phyloP scores from a whole-genome alignment of 2,797 vertebrate species.

The Acrossocheilus fasciatus region DNA sequence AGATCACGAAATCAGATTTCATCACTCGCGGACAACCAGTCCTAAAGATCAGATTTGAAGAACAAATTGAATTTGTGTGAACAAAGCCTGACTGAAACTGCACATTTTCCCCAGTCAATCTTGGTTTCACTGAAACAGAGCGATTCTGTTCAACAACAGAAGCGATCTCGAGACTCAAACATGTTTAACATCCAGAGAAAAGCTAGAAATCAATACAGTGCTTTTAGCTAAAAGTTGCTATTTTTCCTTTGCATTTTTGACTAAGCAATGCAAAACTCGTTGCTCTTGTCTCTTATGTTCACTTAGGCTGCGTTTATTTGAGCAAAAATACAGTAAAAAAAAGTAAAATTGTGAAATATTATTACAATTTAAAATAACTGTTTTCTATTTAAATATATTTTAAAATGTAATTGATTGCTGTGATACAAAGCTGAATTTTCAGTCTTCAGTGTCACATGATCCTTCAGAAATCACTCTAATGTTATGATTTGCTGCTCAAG shows the following conservation, averaged over 20 bases:
- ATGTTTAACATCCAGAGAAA: background rate
- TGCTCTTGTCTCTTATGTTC: background rate
- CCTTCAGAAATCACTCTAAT: background rate
- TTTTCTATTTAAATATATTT: background rate
- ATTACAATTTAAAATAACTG: background rate
- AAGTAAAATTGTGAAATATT: background rate
- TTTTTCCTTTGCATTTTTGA: background rate
- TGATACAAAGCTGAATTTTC: background rate
- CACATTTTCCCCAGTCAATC: background rate
- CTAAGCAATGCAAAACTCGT: background rate
- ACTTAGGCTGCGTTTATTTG: background rate
- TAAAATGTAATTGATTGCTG: background rate
- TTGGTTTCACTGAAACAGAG: background rate
- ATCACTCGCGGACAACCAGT: background rate
- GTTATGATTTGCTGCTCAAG: background rate
- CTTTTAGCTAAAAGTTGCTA: background rate
- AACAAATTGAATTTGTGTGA: background rate
- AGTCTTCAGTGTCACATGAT: background rate
- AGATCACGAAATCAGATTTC: background rate
- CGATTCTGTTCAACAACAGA: background rate
- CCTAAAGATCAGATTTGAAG: background rate
- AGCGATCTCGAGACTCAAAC: background rate
- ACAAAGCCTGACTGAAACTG: background rate
- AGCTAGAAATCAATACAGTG: background rate
- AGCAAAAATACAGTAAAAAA: background rate